phyloP scores from a whole-genome alignment of 1,140 invertebrate species.

The Drosophila rufa region DNA sequence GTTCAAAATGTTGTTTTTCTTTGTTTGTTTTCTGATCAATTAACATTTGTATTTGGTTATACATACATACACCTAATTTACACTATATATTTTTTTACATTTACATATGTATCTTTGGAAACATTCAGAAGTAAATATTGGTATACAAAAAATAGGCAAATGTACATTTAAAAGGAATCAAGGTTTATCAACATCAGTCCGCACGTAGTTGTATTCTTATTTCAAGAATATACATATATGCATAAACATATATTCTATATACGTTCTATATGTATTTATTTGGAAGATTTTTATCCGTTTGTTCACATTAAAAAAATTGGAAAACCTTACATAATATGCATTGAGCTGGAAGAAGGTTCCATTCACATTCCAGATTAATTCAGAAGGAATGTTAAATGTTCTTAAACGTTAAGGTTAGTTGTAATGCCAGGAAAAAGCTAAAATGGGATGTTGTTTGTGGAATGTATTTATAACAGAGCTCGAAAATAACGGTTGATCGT shows the following conservation, averaged over 20 bases:
- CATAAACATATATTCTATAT: conserved; percentile 19
- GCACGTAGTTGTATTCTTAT: conserved; percentile 23
- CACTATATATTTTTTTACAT: conserved; percentile 15
- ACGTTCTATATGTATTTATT: conserved; percentile 13
- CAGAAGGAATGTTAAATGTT: too few species aligned
- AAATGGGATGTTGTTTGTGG: background rate
- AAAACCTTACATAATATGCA: background rate
- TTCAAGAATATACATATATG: conserved; percentile 11
- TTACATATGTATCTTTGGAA: conserved; percentile 15
- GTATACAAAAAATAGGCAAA: conserved; percentile 33
- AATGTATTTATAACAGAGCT: background rate
- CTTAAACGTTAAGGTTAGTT: background rate
- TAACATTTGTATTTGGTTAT: conserved; percentile 27
- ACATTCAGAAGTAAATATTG: conserved; percentile 20
- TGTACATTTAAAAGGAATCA: conserved; percentile 35
- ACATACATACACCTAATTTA: conserved; percentile 25
- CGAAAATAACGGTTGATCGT: too few species aligned
- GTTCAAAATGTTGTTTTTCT: conserved; percentile 27
- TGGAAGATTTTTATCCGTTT: conserved; percentile 23
- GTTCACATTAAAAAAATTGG: conserved; percentile 4
- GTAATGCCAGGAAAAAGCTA: background rate
- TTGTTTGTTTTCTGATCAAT: conserved; percentile 8
- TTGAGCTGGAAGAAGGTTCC: background rate
- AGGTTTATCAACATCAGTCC: conserved; percentile 37
- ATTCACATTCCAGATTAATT: background rate